These are phyloP conservation scores for Cephonodes hylas DNA, from an alignment of 2,888 invertebrate species.

Conservation along the genomic window DNA sequence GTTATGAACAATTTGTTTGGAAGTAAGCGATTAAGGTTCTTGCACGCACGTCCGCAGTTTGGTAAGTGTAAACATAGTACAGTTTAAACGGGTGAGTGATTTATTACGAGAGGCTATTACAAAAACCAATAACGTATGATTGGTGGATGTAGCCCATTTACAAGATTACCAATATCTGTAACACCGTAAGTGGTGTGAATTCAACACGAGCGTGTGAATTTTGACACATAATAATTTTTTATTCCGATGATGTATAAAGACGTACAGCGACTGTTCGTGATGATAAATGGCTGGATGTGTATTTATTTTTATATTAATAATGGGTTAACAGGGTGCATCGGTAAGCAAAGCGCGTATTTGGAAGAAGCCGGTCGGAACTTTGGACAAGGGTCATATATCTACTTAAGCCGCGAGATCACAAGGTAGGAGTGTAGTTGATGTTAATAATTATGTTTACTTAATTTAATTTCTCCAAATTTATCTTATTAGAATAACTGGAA, in stretches of 20 bases:
- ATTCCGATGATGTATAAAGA: constrained; percentile 37
- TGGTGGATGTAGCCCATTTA: constrained; percentile 42
- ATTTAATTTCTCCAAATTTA: too few species aligned
- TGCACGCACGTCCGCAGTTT: neutral
- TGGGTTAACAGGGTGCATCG: too few species aligned
- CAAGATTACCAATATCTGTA: constrained; percentile 43
- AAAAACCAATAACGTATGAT: constrained; percentile 21
- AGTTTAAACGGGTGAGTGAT: neutral
- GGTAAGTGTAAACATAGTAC: neutral
- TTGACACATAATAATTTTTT: constrained; percentile 42
- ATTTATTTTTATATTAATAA: neutral
- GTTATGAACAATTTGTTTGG: neutral
- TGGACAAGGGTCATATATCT: too few species aligned
- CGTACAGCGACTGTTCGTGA: constrained; percentile 17
- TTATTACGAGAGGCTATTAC: constrained; percentile 8
- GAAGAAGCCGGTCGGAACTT: too few species aligned
- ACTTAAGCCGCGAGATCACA: too few species aligned
- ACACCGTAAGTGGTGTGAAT: constrained; percentile 43
- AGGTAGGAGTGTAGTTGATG: too few species aligned
- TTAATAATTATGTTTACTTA: too few species aligned
- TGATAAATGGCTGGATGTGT: neutral
- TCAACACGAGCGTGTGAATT: constrained; percentile 40
- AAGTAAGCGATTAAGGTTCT: neutral
- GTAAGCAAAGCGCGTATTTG: too few species aligned
- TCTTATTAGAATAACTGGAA: too few species aligned